Conservation (phyloP, 30 jellyfish, hydroid and myxozoan species). For the Rhopilema esculentum region DNA sequence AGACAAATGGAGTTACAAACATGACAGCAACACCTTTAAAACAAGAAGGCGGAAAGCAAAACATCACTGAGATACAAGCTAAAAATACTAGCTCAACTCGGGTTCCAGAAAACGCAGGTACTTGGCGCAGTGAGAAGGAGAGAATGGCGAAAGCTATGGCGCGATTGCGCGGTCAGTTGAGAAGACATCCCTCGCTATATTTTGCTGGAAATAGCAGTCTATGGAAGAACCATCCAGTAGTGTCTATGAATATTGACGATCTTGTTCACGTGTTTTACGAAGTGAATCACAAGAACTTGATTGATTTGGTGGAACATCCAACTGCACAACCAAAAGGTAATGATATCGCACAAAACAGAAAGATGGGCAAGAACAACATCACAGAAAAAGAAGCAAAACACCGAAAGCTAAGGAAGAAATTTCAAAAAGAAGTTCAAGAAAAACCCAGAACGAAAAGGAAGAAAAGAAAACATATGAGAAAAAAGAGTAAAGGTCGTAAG, state of each 20-base stretch:
- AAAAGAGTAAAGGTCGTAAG: neutral
- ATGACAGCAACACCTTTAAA: neutral
- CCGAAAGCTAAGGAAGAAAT: neutral
- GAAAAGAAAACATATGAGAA: neutral
- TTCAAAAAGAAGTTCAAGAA: neutral
- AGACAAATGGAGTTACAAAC: neutral
- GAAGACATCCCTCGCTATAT: conserved; percentile 25
- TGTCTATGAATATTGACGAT: conserved; percentile 64
- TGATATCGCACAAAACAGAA: neutral
- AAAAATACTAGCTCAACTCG: neutral
- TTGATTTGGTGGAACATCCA: conserved; percentile 47
- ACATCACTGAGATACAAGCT: neutral
- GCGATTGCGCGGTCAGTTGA: neutral
- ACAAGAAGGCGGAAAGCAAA: neutral
- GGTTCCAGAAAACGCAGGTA: neutral
- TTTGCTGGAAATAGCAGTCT: conserved; percentile 69
- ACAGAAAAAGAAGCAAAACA: neutral
- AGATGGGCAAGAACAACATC: neutral
- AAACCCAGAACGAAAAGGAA: neutral
- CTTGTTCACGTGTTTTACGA: conserved; percentile 55
- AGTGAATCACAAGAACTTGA: conserved; percentile 55
- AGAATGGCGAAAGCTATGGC: neutral
- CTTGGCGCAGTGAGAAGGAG: neutral
- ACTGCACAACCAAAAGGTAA: neutral
- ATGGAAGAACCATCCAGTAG: conserved; percentile 66